Base-by-base conservation (phyloP, 2,797 vertebrate genomes). In the Arnoldichthys spilopterus region DNA sequence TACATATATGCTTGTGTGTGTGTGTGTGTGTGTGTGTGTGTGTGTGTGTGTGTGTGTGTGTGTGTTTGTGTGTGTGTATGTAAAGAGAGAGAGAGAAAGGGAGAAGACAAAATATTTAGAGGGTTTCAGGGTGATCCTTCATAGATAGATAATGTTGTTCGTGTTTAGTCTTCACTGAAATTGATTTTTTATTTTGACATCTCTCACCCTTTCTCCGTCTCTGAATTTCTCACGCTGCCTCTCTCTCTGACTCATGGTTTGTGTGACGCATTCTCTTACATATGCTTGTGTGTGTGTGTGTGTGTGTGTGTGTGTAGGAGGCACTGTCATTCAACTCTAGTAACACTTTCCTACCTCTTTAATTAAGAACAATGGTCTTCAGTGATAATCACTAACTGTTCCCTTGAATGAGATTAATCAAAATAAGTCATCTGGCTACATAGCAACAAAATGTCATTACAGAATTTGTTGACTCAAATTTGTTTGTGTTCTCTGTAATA, bases 241-340 rank as follows among this genome's bases (percentile, higher is more conserved):
- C 40, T 58, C 32, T 56, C 20, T 45, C 40, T 62, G 83, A 84
- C 83, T 84, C 83, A 82, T 74, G 34, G 53, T 74, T 74, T 77
- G 76, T 40, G 62, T 83, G 82, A 80, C 77, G 82, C 78, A 66
- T 67, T 66, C 51, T 28, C 72, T 72, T 83, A 53, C 77, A 78
- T 77, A 26, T 66, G 68, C 53, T 34, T 34, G 71, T 49, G 72
- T 20, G 54, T 78, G 9, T 71, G 54, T 78, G 67, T 32, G 40
- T 77, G 9, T 49, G 18, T 32, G 53, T 56, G 67, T 16, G 67
- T 24, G 40, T 45, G 49, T 30, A 67, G 77, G 26, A 40, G 63
- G n/a, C 22, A 40, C 40, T 9, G 37, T 43, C 40, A 28, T 59
- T 73, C 56, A 40, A 45, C 12, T 72, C 16, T n/a, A 47, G 24